phyloP scores from a whole-genome alignment of 1,140 invertebrate species.

The Cotesia chilonis region DNA sequence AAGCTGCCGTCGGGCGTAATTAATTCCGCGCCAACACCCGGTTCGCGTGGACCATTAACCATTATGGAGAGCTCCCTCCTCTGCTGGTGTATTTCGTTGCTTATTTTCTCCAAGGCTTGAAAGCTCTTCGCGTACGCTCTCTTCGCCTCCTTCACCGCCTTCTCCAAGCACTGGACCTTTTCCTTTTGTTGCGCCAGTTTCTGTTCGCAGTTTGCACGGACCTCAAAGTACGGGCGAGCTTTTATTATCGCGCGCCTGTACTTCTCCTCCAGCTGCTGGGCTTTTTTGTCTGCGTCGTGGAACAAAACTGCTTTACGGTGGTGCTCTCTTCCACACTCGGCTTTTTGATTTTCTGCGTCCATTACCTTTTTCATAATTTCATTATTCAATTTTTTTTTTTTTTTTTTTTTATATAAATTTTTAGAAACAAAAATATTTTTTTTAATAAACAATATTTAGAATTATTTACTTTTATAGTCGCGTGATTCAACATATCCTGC shows the following conservation, averaged over 20 bases:
- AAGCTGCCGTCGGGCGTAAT: constrained; percentile 64
- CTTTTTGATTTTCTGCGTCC: constrained; percentile 90
- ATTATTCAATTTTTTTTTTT: neutral
- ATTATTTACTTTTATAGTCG: constrained; percentile 78
- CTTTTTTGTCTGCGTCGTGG: constrained; percentile 79
- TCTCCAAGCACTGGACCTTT: constrained; percentile 81
- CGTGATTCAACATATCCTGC: constrained; percentile 95
- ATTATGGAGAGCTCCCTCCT: constrained; percentile 68
- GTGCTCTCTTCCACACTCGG: constrained; percentile 87
- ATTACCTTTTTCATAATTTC: constrained; percentile 75
- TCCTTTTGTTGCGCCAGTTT: constrained; percentile 87
- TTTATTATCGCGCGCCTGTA: constrained; percentile 82
- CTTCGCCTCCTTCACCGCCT: constrained; percentile 81
- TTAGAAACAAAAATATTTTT: neutral
- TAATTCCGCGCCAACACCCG: constrained; percentile 88
- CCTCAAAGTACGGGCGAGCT: constrained; percentile 90
- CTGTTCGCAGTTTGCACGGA: constrained; percentile 87
- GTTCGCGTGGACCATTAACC: constrained; percentile 77
- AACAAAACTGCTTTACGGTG: constrained; percentile 79
- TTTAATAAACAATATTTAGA: too few species aligned
- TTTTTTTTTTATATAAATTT: neutral
- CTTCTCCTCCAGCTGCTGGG: constrained; percentile 79
- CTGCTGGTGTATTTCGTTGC: constrained; percentile 88
- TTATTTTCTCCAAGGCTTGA: constrained; percentile 89
- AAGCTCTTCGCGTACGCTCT: constrained; percentile 83